A percentile compares a stretch with the other conserved stretches of the same genome.
Evolutionary conservation across 2,888 invertebrate species (phyloP).

Genomic region (Dasypogon diadema): DNA sequence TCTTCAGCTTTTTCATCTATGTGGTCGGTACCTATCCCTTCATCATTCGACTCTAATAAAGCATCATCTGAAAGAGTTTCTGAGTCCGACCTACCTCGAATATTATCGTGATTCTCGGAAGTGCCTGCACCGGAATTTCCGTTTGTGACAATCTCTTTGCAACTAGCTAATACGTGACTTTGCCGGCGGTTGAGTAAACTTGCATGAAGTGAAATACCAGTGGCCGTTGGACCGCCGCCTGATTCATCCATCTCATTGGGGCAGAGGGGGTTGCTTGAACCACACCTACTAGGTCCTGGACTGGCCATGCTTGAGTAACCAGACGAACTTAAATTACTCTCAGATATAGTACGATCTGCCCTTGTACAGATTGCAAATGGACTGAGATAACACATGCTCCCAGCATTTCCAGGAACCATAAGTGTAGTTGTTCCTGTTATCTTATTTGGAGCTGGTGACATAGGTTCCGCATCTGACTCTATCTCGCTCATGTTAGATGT

Average conservation of each 20-base stretch:
- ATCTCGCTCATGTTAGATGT: conserved; percentile 81
- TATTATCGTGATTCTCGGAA: conserved; percentile 54
- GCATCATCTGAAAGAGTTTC: conserved; percentile 81
- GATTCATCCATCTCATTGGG: conserved; percentile 82
- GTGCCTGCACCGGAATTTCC: conserved; percentile 57
- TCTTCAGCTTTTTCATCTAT: conserved; percentile 78
- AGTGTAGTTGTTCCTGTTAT: conserved; percentile 69
- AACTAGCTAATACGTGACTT: conserved; percentile 74
- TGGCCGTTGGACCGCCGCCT: conserved; percentile 69
- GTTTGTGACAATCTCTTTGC: conserved; percentile 69
- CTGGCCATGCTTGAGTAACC: conserved; percentile 89
- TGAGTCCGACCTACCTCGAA: conserved; percentile 77
- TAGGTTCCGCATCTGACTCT: conserved; percentile 79
- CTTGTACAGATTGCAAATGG: conserved; percentile 81
- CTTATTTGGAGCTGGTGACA: conserved; percentile 73
- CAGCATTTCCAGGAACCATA: conserved; percentile 65
- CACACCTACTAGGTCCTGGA: conserved; percentile 84
- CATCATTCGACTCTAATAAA: conserved; percentile 79
- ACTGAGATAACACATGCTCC: conserved; percentile 80
- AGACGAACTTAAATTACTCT: conserved; percentile 85
- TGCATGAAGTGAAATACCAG: conserved; percentile 60
- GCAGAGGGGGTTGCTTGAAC: conserved; percentile 83
- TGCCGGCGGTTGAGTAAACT: conserved; percentile 72
- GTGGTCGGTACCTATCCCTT: conserved; percentile 82
- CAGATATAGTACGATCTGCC: conserved; percentile 82